phyloP scores from a whole-genome alignment of 2,888 invertebrate species.

The Ormia ochracea region DNA sequence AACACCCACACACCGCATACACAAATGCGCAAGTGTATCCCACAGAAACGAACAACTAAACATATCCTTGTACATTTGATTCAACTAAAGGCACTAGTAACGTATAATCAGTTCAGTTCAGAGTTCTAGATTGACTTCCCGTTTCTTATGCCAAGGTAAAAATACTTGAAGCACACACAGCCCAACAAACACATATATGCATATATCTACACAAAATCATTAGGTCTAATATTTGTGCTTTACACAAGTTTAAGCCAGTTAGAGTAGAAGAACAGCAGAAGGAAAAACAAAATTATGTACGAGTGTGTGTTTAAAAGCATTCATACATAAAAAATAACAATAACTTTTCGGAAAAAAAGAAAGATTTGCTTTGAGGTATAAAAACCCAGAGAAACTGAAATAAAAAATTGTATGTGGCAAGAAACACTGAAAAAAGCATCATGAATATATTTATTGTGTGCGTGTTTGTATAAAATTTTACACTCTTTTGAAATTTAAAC shows the following conservation, averaged over 20 bases:
- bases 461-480: neutral
- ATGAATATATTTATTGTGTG: neutral
- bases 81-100: conserved; percentile 21
- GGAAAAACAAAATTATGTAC: neutral
- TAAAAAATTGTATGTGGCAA: neutral
- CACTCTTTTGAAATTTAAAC: neutral
- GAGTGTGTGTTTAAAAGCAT: no score
- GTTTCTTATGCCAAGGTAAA: conserved; percentile 57
- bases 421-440: neutral
- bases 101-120: conserved; percentile 45
- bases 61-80: neutral
- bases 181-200: no score
- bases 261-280: neutral
- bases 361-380: conserved; percentile 23
- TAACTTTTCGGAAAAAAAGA: neutral
- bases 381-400: neutral
- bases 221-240: conserved; percentile 36
- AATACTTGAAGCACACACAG: conserved; percentile 38
- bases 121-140: conserved; percentile 56
- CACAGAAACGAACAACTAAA: neutral
- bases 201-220: conserved; percentile 40
- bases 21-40: neutral
- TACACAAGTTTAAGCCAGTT: neutral
- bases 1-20: neutral
- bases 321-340: neutral